A percentile compares a stretch with the other conserved stretches of the same genome.
phyloP scores from a whole-genome alignment of 2,113 vertebrate species.

The Ictidomys tridecemlineatus region DNA sequence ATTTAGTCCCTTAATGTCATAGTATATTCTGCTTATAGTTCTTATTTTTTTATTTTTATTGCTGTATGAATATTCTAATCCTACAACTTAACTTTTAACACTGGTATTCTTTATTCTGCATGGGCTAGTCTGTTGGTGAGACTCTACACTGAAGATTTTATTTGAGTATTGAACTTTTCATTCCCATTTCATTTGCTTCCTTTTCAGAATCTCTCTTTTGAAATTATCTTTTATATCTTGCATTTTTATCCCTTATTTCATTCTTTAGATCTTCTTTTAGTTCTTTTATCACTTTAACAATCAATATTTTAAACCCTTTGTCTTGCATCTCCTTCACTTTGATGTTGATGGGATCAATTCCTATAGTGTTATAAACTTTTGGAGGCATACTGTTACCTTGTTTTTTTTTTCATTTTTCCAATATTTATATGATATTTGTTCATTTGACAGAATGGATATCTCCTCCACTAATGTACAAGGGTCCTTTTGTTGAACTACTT shows the following conservation, averaged over 20 bases:
- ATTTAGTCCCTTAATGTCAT: background rate
- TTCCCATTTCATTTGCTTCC: background rate
- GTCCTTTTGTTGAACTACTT: background rate
- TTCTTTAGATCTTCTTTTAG: background rate
- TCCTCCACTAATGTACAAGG: background rate
- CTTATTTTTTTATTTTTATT: background rate
- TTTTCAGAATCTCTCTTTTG: background rate
- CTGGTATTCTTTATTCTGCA: background rate
- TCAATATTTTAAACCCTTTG: background rate
- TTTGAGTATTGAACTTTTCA: background rate
- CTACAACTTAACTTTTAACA: background rate
- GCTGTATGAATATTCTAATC: background rate
- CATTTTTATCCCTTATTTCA: background rate
- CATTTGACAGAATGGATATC: background rate
- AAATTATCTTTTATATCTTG: background rate
- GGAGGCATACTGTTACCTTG: background rate
- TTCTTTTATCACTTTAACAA: background rate
- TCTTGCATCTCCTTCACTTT: background rate
- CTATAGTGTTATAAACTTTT: background rate
- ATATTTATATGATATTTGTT: background rate
- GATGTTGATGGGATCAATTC: background rate
- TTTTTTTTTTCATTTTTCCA: background rate
- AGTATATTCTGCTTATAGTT: background rate
- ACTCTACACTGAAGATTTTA: background rate
- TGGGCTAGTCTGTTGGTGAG: background rate